Percentiles rank a stretch among this genome's conserved stretches.
phyloP scores from a whole-genome alignment of 2,888 invertebrate species.

The Bugula neritina region DNA sequence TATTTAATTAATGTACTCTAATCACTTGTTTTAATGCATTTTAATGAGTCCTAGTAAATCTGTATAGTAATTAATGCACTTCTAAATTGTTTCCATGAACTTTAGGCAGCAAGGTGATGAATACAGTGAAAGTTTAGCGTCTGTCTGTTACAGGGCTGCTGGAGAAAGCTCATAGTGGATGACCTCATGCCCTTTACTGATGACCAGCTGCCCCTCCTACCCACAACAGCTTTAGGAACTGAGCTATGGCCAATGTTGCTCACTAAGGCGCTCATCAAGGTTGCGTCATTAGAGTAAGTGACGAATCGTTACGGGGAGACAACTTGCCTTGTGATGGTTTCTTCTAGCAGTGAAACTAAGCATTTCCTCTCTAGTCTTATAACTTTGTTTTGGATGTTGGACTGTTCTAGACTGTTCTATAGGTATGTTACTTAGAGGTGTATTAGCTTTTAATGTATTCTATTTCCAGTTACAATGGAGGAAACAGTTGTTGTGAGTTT shows the following conservation, averaged over 20 bases:
- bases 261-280: constrained; percentile 53
- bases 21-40: no score
- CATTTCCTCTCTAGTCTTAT: no score
- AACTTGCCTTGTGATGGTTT: no score
- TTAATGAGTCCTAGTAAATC: neutral
- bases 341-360: no score
- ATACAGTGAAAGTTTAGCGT: neutral
- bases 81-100: neutral
- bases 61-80: neutral
- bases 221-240: constrained; percentile 43
- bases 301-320: no score
- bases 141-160: constrained; percentile 44
- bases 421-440: no score
- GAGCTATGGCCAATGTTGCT: constrained; percentile 54
- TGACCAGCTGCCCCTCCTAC: constrained; percentile 46
- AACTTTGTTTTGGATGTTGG: no score
- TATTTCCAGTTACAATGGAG: constrained; percentile 44
- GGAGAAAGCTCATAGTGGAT: constrained; percentile 53
- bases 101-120: constrained; percentile 12
- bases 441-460: no score
- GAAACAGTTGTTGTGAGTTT: constrained; percentile 48
- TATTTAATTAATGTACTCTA: no score
- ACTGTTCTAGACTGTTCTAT: no score
- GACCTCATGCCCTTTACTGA: constrained; percentile 53
- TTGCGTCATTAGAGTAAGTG: constrained; percentile 52